phyloP scores from a whole-genome alignment of 1,140 invertebrate species.

The Idris sp. region DNA sequence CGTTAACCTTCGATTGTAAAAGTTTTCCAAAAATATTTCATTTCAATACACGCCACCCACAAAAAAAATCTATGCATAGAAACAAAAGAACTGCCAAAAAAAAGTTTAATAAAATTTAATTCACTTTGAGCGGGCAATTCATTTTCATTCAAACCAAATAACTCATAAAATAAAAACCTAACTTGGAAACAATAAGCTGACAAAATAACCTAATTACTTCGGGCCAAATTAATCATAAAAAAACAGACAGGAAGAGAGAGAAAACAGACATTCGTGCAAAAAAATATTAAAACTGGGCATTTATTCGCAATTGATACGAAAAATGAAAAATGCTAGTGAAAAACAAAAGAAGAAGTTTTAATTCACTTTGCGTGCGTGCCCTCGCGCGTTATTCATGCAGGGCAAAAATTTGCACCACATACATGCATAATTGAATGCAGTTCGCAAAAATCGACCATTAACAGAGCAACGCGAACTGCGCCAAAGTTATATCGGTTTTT shows the following conservation, averaged over 20 bases:
- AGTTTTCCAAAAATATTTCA: too few relatives aligned
- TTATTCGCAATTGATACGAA: slow-evolving; percentile 22
- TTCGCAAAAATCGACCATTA: slow-evolving; percentile 45
- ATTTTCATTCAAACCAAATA: slow-evolving; percentile 3
- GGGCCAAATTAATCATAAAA: slow-evolving; percentile 11
- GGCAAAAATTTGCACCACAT: slow-evolving; percentile 13
- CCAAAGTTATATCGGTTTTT: slow-evolving; percentile 52
- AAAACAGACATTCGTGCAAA: too few relatives aligned
- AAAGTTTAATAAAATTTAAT: too few relatives aligned
- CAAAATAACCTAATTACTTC: slow-evolving; percentile 11
- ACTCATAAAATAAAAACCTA: slow-evolving; percentile 5
- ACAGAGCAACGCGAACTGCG: slow-evolving; percentile 7
- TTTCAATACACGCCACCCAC: too few relatives aligned
- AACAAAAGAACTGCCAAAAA: too few relatives aligned
- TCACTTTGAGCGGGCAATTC: not conserved
- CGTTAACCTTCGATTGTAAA: too few relatives aligned
- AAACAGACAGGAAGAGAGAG: too few relatives aligned
- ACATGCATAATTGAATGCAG: slow-evolving; percentile 48
- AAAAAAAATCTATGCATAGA: too few relatives aligned
- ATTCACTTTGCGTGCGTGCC: slow-evolving; percentile 18
- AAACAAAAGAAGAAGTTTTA: slow-evolving; percentile 17
- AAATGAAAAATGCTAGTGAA: slow-evolving; percentile 9
- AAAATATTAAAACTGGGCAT: slow-evolving; percentile 13
- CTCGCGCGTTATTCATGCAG: slow-evolving; percentile 7
- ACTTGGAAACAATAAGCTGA: not conserved